phyloP scores from a whole-genome alignment of 2,888 invertebrate species.

The Parapristionchus giblindavisi region DNA sequence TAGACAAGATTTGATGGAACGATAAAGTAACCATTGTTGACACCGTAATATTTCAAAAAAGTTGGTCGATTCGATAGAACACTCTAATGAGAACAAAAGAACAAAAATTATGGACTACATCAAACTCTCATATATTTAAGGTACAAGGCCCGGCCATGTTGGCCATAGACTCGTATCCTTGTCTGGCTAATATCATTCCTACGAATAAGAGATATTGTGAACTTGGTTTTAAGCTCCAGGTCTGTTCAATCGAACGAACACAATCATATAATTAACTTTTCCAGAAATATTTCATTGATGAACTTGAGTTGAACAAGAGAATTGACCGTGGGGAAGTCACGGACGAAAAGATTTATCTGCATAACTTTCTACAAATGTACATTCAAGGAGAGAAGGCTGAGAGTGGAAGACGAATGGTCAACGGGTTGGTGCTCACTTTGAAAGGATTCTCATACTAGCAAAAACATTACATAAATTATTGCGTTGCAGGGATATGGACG shows the following conservation, averaged over 20 bases:
- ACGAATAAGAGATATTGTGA: neutral
- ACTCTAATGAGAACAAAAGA: too few species aligned
- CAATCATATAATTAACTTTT: neutral
- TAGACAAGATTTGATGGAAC: too few species aligned
- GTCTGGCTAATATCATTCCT: neutral
- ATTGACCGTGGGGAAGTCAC: neutral
- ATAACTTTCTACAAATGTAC: neutral
- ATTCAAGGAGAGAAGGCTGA: neutral
- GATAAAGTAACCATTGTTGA: too few species aligned
- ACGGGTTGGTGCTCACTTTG: too few species aligned
- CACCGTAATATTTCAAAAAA: too few species aligned
- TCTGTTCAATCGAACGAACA: too few species aligned
- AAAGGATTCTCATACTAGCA: neutral
- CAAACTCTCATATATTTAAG: too few species aligned
- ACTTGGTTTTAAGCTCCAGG: slow-evolving; percentile 12
- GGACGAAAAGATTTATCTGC: neutral
- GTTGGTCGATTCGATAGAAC: too few species aligned
- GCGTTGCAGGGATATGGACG: slow-evolving; percentile 53
- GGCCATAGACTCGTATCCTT: neutral
- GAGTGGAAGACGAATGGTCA: too few species aligned
- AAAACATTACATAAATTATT: too few species aligned
- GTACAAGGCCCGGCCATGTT: slow-evolving; percentile 17
- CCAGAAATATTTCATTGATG: slow-evolving; percentile 9
- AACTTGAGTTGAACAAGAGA: neutral
- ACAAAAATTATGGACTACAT: too few species aligned